phyloP scores from a whole-genome alignment of 2,888 invertebrate species.

The Papilio gigon region DNA sequence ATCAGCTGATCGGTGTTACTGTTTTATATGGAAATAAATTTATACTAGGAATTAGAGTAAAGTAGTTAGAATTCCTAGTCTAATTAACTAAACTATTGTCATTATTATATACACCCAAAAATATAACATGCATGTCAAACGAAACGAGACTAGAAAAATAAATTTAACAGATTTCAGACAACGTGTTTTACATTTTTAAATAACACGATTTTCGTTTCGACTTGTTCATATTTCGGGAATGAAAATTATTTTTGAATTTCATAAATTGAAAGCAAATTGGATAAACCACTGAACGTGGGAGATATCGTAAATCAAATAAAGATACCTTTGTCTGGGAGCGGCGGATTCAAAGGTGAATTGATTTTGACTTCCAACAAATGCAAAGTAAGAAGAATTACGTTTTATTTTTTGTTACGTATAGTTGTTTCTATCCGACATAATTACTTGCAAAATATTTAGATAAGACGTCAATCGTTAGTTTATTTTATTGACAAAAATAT shows the following conservation, averaged over 20 bases:
- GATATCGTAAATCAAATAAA: conserved; percentile 31
- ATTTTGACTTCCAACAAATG: conserved; percentile 14
- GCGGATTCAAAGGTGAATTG: conserved; percentile 19
- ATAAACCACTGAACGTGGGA: conserved; percentile 25
- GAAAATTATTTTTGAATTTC: conserved; percentile 20
- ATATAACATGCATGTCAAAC: no score
- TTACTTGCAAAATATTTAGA: not conserved
- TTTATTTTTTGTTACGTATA: conserved; percentile 11
- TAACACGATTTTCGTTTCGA: not conserved
- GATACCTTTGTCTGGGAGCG: conserved; percentile 4
- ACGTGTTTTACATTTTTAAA: not conserved
- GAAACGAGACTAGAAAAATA: no score
- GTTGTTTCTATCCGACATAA: not conserved
- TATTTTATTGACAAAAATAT: no score
- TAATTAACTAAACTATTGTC: not conserved
- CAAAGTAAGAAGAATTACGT: conserved; percentile 14
- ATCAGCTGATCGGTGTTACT: conserved; percentile 2
- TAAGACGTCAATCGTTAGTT: no score
- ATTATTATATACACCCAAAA: not conserved
- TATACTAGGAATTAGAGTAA: not conserved
- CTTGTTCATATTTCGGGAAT: not conserved
- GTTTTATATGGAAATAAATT: not conserved
- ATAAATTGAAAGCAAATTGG: conserved; percentile 25
- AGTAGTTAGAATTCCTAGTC: not conserved
- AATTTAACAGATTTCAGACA: not conserved